These are phyloP conservation scores for Suillia variegata DNA, from an alignment of 2,888 invertebrate species.

Conservation along the genomic window DNA sequence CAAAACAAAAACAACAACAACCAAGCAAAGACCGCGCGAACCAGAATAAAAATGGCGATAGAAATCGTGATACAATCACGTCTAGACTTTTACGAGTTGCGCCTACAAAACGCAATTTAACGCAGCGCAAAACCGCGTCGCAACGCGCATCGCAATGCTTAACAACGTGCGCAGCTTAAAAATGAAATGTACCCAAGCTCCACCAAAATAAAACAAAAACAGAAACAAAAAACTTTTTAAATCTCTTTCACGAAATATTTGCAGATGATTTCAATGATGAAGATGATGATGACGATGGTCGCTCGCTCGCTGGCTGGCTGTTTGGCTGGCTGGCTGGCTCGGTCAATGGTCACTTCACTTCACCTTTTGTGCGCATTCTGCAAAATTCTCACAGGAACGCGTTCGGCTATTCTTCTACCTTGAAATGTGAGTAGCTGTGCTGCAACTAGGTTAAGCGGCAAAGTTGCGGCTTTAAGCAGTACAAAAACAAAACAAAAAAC, in stretches of 20 bases:
- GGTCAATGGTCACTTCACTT: background rate
- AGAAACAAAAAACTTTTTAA: background rate
- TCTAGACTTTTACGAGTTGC: slow-evolving; percentile 57
- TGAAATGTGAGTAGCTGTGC: background rate
- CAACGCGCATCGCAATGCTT: too few relatives aligned
- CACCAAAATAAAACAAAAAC: background rate
- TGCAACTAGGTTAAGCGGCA: background rate
- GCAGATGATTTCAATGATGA: background rate
- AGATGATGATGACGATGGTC: too few relatives aligned
- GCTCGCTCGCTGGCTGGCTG: too few relatives aligned
- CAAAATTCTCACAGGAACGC: background rate
- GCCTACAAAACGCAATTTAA: slow-evolving; percentile 42
- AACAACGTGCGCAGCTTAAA: too few relatives aligned
- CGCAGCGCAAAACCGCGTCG: background rate
- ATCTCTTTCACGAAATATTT: background rate
- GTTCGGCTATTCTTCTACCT: background rate
- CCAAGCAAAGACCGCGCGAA: too few relatives aligned
- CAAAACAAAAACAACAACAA: too few relatives aligned
- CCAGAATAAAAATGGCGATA: slow-evolving; percentile 52
- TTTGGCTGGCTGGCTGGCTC: too few relatives aligned
- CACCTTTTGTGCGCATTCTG: too few relatives aligned
- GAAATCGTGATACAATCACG: slow-evolving; percentile 59
- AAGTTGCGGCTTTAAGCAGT: background rate
- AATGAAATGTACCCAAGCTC: background rate
- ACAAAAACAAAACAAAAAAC: too few relatives aligned